phyloP scores from a whole-genome alignment of 1,140 invertebrate genomes.

The Lasioglossum baleicum region DNA sequence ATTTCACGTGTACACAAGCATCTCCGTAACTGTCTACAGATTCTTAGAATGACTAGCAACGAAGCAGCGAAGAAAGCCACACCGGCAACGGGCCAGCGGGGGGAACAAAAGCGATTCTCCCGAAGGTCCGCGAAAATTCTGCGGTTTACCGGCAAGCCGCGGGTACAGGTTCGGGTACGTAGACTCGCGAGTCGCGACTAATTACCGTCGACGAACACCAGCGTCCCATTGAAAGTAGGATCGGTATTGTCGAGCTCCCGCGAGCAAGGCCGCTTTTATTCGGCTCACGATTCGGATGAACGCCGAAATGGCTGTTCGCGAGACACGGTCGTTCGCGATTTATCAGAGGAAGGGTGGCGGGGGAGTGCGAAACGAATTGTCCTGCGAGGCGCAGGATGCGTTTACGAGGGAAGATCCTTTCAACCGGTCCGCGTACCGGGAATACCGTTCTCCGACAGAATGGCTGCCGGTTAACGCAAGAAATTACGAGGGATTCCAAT shows the following conservation, averaged over 20 bases:
- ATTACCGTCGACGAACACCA: constrained; percentile 8
- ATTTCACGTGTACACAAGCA: no score
- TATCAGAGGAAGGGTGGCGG: constrained; percentile 3
- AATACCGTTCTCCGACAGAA: constrained; percentile 7
- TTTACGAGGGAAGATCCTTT: constrained; percentile 23
- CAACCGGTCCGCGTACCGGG: constrained; percentile 10
- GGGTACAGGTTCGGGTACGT: neutral
- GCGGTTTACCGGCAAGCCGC: neutral
- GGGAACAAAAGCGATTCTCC: no score
- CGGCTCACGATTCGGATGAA: neutral
- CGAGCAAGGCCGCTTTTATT: neutral
- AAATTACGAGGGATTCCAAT: constrained; percentile 7
- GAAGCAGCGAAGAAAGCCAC: no score
- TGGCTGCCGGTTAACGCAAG: neutral
- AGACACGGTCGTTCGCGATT: constrained; percentile 22
- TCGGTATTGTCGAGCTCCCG: neutral
- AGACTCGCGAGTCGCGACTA: neutral
- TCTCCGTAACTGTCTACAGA: no score
- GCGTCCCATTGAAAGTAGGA: neutral
- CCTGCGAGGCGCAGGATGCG: constrained; percentile 14
- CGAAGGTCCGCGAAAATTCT: neutral
- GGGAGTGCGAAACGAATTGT: constrained; percentile 13
- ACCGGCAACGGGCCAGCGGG: no score
- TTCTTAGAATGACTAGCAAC: no score
- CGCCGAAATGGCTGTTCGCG: constrained; percentile 16